Conservation (phyloP, 2,888 invertebrate species). For the Pollenia labialis region DNA sequence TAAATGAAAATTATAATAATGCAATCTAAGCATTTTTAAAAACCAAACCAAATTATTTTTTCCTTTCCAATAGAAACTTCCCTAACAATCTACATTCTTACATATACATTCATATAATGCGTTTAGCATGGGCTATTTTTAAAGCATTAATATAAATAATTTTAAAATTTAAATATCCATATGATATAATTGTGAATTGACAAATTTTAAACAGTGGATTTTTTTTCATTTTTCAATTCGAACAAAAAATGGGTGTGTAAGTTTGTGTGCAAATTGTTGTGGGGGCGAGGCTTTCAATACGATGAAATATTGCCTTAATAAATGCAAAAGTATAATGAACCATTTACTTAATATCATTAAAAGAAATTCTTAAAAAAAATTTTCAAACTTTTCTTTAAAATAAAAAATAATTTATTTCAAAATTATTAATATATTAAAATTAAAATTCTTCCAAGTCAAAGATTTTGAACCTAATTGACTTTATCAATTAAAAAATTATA, state of each 20-base stretch:
- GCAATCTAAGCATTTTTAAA: not conserved
- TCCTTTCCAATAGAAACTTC: not conserved
- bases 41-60: not conserved
- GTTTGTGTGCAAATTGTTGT: slow-evolving; percentile 14
- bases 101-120: not conserved
- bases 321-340: not conserved
- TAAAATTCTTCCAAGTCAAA: slow-evolving; percentile 37
- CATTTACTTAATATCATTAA: not conserved
- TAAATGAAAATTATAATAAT: too few relatives aligned
- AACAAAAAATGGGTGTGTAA: not conserved
- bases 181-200: slow-evolving; percentile 50
- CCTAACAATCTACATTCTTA: not conserved
- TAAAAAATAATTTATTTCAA: not conserved
- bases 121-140: slow-evolving; percentile 11
- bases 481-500: slow-evolving; percentile 40
- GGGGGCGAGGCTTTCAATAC: not conserved
- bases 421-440: not conserved
- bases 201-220: slow-evolving; percentile 59
- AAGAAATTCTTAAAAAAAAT: not conserved
- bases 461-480: slow-evolving; percentile 42
- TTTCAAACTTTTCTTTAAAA: too few relatives aligned
- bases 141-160: slow-evolving; percentile 35
- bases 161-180: slow-evolving; percentile 27
- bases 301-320: slow-evolving; percentile 15
- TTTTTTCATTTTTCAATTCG: slow-evolving; percentile 3